Base-by-base conservation (phyloP, 2,888 invertebrate genomes). In the Notodonta ziczac region DNA sequence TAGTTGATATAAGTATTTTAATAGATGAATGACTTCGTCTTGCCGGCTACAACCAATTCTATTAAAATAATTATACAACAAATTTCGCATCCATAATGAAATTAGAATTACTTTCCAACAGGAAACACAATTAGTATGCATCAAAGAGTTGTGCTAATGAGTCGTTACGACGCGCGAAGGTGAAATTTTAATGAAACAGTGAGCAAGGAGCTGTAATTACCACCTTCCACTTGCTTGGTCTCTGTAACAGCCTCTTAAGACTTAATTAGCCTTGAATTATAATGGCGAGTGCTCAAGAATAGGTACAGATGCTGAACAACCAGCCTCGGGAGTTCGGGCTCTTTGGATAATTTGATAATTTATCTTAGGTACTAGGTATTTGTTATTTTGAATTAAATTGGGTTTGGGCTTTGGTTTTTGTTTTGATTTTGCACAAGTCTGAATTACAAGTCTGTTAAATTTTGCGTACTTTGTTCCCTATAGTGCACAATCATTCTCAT, bases 171-270 rank as follows among this genome's bases (percentile, higher is more conserved):
- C 67, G 70, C 58, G 73, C 61, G 66, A 80, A 86, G 84, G 86
- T 86, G 81, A 86, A 89, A 88, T 87, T 90, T 88, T 89, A 89
- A 89, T 87, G 87, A 85, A 86, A 86, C 82, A 78, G 70, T 84
- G 81, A 82, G 84, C 82, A 82, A 81, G 79, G 78, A 73, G 77
- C 73, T 55, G 80, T 89, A 90, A 90, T 90, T 90, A 86, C 87
- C 85, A 84, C 84, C 86, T 88, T 81, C 78, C 79, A 81, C 81
- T 82, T 77, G 78, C 86, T 84, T 82, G 82, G 84, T 80, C 80
- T 77, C 72, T 76, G 81, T 85, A 84, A 86, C 83, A 82, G 82
- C 80, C 82, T 84, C 82, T 82, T 78, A 85, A 82, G 82, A 82
- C 81, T 85, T 88, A 89, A 90, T 90, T 90, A 88, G 85, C 81